Evolutionary conservation across 1,140 invertebrate genomes (phyloP).

Genomic region (Rhynchophorus ferrugineus): DNA sequence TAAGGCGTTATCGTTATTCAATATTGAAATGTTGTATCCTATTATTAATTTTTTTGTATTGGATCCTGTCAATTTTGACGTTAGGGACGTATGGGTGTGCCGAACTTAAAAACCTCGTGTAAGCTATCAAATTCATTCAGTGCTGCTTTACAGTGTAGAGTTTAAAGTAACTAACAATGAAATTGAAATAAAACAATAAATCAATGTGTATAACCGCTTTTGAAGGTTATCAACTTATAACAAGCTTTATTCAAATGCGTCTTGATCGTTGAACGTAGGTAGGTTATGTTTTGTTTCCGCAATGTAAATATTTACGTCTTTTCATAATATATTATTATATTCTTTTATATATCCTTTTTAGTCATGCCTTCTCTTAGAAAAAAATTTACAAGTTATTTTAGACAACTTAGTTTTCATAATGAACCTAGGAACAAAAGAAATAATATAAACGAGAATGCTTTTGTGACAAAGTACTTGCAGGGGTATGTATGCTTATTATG

Average conservation of each 20-base stretch:
- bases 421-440: conserved; percentile 47
- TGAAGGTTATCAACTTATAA: not conserved
- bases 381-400: conserved; percentile 65
- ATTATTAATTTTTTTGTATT: too few species aligned
- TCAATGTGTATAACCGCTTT: not conserved
- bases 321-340: not conserved
- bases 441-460: conserved; percentile 54
- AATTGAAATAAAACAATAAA: too few species aligned
- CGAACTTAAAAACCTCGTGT: not conserved
- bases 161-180: too few species aligned
- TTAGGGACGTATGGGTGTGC: not conserved
- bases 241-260: not conserved
- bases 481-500: too few species aligned
- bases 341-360: conserved; percentile 3
- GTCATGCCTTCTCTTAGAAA: conserved; percentile 64
- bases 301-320: conserved; percentile 11
- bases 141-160: too few species aligned
- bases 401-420: conserved; percentile 61
- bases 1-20: too few species aligned
- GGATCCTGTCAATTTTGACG: not conserved
- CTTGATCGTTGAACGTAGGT: conserved; percentile 3
- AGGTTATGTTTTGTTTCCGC: conserved; percentile 9
- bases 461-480: conserved; percentile 65
- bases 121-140: too few species aligned
- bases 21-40: too few species aligned